phyloP scores from a whole-genome alignment of 1,140 invertebrate genomes.

The Teleopsis dalmanni region DNA sequence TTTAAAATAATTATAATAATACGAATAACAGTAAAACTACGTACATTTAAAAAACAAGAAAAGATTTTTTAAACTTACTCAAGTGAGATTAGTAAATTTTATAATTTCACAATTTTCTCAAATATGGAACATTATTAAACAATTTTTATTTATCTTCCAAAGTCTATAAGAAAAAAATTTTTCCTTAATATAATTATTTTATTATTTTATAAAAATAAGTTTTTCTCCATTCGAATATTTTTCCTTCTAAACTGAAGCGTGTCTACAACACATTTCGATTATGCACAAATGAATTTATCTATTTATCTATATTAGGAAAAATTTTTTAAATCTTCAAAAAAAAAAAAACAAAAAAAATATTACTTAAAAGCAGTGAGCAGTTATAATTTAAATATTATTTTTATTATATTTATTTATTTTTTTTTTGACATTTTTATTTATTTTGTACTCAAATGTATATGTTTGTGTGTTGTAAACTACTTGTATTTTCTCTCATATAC shows the following conservation, averaged over 20 bases:
- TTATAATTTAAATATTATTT: background rate
- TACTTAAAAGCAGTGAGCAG: background rate
- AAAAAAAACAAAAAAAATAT: background rate
- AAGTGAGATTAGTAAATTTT: background rate
- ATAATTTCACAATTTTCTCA: background rate
- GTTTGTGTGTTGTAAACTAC: too few species aligned
- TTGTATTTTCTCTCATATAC: too few species aligned
- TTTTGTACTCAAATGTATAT: too few species aligned
- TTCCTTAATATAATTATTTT: background rate
- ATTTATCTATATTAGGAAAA: background rate
- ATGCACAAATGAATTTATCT: background rate
- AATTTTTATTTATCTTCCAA: background rate
- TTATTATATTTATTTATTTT: too few species aligned
- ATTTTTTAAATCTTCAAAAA: background rate
- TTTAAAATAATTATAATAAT: background rate
- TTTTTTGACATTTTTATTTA: too few species aligned
- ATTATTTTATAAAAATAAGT: background rate
- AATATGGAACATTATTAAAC: background rate
- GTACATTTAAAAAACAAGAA: conserved; percentile 2
- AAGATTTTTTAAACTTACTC: too few species aligned
- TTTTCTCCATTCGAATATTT: background rate
- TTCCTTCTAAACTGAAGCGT: background rate
- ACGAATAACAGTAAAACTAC: background rate
- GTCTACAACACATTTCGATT: background rate
- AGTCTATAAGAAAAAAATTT: background rate